These are phyloP conservation scores for Salvelinus fontinalis DNA, from an alignment of 2,113 vertebrate species.

Conservation along the genomic window DNA sequence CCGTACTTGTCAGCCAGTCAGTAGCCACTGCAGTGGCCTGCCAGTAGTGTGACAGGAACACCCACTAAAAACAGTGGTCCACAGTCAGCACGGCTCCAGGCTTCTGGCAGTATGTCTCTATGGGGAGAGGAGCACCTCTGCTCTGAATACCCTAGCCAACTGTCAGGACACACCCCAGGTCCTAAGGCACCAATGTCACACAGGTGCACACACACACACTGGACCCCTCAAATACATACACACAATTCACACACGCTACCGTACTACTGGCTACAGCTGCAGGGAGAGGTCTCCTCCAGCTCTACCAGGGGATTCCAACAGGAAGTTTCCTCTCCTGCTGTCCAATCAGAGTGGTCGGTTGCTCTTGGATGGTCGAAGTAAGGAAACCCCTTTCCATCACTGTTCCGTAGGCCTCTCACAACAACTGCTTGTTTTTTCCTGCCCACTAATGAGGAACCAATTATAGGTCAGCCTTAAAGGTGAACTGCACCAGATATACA, in stretches of 20 bases:
- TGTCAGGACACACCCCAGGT: not conserved
- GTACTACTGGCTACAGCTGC: constrained; percentile 21
- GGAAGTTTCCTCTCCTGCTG: constrained; percentile 59
- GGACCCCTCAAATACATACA: constrained; percentile 6
- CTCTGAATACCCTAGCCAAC: not conserved
- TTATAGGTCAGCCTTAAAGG: constrained; percentile 51
- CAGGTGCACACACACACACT: constrained; percentile 4
- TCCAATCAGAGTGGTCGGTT: constrained; percentile 55
- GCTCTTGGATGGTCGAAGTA: constrained; percentile 51
- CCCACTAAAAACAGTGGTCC: constrained; percentile 13
- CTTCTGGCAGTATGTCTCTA: not conserved
- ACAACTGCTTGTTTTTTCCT: constrained; percentile 69
- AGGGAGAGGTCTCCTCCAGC: constrained; percentile 56
- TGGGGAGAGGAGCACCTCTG: constrained; percentile 5
- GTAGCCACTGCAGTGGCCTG: constrained; percentile 10
- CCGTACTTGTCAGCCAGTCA: constrained; percentile 8
- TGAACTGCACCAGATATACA: no score
- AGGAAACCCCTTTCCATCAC: constrained; percentile 67
- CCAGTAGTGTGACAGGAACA: constrained; percentile 17
- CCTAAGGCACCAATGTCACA: not conserved
- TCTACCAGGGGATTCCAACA: constrained; percentile 34
- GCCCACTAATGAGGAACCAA: constrained; percentile 70
- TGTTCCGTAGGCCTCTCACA: constrained; percentile 39
- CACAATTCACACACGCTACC: not conserved
- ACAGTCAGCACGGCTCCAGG: not conserved